Conservation (phyloP, 2,113 vertebrate species). For the Anguilla japonica region DNA sequence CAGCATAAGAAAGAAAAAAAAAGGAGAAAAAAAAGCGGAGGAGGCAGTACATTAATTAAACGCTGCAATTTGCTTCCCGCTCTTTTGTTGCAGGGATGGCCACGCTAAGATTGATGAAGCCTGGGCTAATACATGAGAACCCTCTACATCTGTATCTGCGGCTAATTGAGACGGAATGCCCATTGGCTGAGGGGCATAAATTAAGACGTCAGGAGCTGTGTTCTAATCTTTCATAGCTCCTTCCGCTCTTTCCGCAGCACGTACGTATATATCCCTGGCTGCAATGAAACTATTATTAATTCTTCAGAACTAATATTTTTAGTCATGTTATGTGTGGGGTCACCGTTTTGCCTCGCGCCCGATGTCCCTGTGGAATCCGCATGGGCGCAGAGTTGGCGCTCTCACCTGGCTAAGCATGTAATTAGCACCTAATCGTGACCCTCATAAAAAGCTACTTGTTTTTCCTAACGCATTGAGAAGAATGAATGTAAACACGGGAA, state of each 20-base stretch:
- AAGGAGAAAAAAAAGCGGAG: constrained; percentile 37
- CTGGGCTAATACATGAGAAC: constrained; percentile 59
- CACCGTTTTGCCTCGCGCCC: too few species aligned
- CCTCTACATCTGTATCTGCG: constrained; percentile 70
- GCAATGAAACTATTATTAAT: neutral
- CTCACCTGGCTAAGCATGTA: too few species aligned
- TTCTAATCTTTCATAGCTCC: constrained; percentile 54
- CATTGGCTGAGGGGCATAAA: constrained; percentile 67
- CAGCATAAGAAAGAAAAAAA: constrained; percentile 55
- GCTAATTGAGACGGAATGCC: constrained; percentile 75
- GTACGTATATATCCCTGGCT: neutral
- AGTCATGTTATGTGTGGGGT: neutral
- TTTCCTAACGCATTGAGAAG: too few species aligned
- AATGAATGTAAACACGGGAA: too few species aligned
- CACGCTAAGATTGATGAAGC: constrained; percentile 72
- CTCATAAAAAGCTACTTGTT: too few species aligned
- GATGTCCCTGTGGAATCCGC: too few species aligned
- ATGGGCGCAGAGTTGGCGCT: too few species aligned
- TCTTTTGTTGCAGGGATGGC: constrained; percentile 65
- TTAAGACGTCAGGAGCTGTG: constrained; percentile 68
- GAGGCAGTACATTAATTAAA: constrained; percentile 77
- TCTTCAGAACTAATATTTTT: neutral
- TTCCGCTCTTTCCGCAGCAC: neutral
- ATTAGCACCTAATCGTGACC: too few species aligned
- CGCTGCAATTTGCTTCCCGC: constrained; percentile 74